Evolutionary conservation across 2,797 vertebrate genomes (phyloP).

Genomic region (Sternotherus odoratus): DNA sequence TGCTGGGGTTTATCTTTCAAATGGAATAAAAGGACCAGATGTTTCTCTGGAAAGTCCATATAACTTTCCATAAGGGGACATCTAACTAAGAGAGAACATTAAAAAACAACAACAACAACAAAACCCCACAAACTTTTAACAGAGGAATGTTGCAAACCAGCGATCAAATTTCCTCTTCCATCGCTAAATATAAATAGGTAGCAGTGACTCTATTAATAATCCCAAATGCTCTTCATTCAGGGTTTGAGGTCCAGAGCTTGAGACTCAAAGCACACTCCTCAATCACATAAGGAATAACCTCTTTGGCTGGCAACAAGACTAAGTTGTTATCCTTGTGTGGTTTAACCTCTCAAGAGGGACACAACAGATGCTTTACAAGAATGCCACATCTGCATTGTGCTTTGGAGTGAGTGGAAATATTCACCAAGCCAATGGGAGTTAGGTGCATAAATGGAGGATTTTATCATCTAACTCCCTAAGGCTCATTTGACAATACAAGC

Average conservation of each 20-base stretch:
- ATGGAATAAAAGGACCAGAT: not conserved
- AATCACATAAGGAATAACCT: not conserved
- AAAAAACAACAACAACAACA: too few relatives aligned
- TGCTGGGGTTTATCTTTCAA: not conserved
- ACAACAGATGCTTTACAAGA: not conserved
- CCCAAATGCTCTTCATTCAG: not conserved
- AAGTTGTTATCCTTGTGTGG: not conserved
- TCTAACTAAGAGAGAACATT: not conserved
- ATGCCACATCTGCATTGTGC: too few relatives aligned
- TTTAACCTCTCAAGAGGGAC: not conserved
- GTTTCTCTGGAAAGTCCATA: not conserved
- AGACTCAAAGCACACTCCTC: not conserved
- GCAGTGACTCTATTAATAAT: not conserved
- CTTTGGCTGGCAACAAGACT: not conserved
- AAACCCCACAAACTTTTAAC: too few relatives aligned
- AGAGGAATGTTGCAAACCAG: too few relatives aligned
- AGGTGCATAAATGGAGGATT: too few relatives aligned
- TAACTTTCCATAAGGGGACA: not conserved
- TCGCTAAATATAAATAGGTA: not conserved
- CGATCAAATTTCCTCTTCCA: too few relatives aligned
- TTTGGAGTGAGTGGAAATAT: too few relatives aligned
- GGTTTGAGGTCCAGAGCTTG: not conserved
- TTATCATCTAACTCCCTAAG: too few relatives aligned
- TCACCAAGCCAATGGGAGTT: too few relatives aligned
- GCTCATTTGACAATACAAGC: too few relatives aligned